Evolutionary conservation across 2,888 invertebrate genomes (phyloP).

Genomic region (Agrotis clavis): DNA sequence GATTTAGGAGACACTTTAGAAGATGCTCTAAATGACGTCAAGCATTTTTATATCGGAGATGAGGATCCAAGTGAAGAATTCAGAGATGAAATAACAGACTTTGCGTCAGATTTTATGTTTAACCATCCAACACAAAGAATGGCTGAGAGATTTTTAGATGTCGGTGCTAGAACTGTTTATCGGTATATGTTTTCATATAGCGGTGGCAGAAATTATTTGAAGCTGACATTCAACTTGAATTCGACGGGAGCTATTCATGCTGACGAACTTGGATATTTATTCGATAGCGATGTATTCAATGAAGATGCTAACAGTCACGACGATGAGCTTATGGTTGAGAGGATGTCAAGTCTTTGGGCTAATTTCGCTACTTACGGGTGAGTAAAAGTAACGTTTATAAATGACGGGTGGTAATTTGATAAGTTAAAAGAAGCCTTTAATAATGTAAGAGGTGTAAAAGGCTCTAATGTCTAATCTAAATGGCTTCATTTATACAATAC

Average conservation of each 20-base stretch:
- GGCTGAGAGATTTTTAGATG: conserved; percentile 34
- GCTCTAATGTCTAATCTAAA: too few species aligned
- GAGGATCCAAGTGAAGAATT: conserved; percentile 19
- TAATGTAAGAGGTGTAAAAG: too few species aligned
- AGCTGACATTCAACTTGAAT: conserved; percentile 8
- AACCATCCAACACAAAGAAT: conserved; percentile 46
- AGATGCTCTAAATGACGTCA: conserved; percentile 20
- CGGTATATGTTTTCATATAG: conserved; percentile 51
- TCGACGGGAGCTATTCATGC: conserved; percentile 47
- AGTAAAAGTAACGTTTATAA: conserved; percentile 4
- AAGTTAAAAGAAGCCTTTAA: too few species aligned
- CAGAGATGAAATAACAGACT: conserved; percentile 21
- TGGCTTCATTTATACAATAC: too few species aligned
- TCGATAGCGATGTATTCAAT: conserved; percentile 29
- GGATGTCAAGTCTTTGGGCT: conserved; percentile 59
- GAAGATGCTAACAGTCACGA: conserved; percentile 22
- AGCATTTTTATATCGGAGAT: conserved; percentile 53
- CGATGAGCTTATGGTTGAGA: conserved; percentile 55
- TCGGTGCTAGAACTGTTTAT: conserved; percentile 39
- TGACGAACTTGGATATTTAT: conserved; percentile 62
- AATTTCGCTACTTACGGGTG: conserved; percentile 59
- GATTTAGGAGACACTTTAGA: conserved; percentile 25
- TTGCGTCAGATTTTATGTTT: conserved; percentile 30
- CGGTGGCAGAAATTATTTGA: conserved; percentile 32
- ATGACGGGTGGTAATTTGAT: background rate